Evolutionary conservation across 2,888 invertebrate species (phyloP).

Genomic region (Operophtera brumata): DNA sequence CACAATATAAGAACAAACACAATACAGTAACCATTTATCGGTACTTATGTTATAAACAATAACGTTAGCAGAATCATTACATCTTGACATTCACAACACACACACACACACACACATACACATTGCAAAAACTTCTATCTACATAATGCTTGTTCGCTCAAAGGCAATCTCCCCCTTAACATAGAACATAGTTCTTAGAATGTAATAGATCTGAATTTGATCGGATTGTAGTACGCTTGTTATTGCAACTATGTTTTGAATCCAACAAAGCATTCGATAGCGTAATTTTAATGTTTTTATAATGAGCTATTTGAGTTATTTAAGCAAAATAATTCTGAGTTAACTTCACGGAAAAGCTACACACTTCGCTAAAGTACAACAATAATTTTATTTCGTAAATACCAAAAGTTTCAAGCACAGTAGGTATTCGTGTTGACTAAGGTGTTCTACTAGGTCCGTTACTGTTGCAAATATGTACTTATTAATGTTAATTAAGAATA

Average conservation of each 20-base stretch:
- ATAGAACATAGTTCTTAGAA: slow-evolving; percentile 11
- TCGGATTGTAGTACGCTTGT: neutral
- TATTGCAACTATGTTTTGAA: slow-evolving; percentile 17
- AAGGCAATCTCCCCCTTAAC: slow-evolving; percentile 2
- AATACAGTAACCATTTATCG: no score
- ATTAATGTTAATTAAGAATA: neutral
- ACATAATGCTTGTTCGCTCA: neutral
- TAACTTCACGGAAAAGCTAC: no score
- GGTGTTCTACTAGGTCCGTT: neutral
- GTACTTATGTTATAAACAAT: no score
- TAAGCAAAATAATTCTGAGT: neutral
- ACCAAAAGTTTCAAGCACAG: neutral
- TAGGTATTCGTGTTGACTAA: neutral
- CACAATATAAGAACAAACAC: no score
- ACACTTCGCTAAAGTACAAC: no score
- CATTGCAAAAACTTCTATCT: no score
- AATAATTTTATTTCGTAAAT: neutral
- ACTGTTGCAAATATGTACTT: neutral
- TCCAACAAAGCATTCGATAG: slow-evolving; percentile 13
- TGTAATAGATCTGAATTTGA: slow-evolving; percentile 16
- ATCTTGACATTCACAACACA: no score
- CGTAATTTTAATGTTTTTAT: neutral
- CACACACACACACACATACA: no score
- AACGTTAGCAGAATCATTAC: no score
- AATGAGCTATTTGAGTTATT: neutral